phyloP scores from a whole-genome alignment of 2,113 vertebrate genomes.

The Spilogale gracilis region DNA sequence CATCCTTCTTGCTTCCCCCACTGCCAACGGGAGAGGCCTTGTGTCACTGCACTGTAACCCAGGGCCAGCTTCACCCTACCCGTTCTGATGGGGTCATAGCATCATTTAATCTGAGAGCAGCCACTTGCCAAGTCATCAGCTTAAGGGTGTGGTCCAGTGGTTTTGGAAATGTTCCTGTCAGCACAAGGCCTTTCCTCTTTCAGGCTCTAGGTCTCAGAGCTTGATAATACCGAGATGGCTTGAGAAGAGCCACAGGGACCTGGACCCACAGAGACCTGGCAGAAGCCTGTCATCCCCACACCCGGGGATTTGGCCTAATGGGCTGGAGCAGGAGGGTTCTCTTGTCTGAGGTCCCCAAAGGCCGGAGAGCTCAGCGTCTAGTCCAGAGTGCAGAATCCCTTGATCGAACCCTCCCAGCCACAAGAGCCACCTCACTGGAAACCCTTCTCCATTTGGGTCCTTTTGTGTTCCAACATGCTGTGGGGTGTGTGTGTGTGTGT shows the following conservation, averaged over 20 bases:
- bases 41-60: background rate
- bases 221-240: background rate
- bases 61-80: background rate
- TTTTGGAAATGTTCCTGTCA: background rate
- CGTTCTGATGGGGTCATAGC: background rate
- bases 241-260: background rate
- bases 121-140: background rate
- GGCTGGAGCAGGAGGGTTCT: background rate
- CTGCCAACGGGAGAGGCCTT: background rate
- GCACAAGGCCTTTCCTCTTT: background rate
- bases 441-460: background rate
- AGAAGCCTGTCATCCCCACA: background rate
- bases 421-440: background rate
- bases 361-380: background rate
- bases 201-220: background rate
- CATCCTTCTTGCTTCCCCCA: background rate
- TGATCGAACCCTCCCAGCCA: background rate
- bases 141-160: no score
- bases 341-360: background rate
- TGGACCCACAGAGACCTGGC: background rate
- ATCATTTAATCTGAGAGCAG: background rate
- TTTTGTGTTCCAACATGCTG: background rate
- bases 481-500: background rate
- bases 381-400: background rate
- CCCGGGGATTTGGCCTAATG: background rate